Evolutionary conservation across 1,140 invertebrate species (phyloP).

Genomic region (Tachypleus tridentatus): DNA sequence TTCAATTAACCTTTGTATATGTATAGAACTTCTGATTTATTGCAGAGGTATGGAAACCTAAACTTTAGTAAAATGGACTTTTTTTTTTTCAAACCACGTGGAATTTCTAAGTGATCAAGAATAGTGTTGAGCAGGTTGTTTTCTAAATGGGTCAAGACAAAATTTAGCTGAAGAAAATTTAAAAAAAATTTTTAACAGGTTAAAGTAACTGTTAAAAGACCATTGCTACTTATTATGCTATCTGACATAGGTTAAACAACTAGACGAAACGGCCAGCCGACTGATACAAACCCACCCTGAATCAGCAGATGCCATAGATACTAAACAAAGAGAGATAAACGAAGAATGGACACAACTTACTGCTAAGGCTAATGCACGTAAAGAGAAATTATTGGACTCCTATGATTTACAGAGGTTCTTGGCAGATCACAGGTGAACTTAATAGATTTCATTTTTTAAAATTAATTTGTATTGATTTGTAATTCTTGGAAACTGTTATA

Average conservation of each 20-base stretch:
- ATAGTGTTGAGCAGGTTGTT: too few relatives aligned
- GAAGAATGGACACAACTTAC: constrained; percentile 96
- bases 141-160: too few relatives aligned
- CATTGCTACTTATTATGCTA: too few relatives aligned
- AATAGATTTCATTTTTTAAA: background rate
- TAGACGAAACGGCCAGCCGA: constrained; percentile 91
- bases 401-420: constrained; percentile 97
- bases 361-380: constrained; percentile 86
- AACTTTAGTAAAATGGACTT: too few relatives aligned
- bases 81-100: too few relatives aligned
- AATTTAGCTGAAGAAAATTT: too few relatives aligned
- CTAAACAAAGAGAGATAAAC: constrained; percentile 96
- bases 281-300: constrained; percentile 95
- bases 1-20: too few relatives aligned
- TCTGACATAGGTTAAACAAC: constrained; percentile 59
- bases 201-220: too few relatives aligned
- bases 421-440: constrained; percentile 61
- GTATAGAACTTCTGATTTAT: too few relatives aligned
- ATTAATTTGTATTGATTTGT: background rate
- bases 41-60: too few relatives aligned
- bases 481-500: background rate
- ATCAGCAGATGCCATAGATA: constrained; percentile 89
- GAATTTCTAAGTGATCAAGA: too few relatives aligned
- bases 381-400: constrained; percentile 93
- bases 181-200: too few relatives aligned